Evolutionary conservation across 2,113 vertebrate genomes (phyloP).

Genomic region (Apteryx mantelli): DNA sequence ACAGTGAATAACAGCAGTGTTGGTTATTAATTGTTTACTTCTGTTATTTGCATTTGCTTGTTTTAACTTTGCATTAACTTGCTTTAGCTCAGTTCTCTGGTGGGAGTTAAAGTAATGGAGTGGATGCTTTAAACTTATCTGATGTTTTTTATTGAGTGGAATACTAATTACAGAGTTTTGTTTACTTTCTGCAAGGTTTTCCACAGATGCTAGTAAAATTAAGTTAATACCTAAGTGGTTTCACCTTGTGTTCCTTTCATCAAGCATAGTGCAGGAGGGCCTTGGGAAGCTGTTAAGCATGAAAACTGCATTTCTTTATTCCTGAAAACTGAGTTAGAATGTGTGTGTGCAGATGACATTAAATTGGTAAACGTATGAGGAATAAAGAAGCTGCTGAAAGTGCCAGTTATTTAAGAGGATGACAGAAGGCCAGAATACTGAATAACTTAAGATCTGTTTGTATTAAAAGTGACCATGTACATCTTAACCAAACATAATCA

Average conservation of each 20-base stretch:
- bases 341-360: not conserved
- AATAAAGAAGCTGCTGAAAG: not conserved
- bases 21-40: not conserved
- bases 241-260: not conserved
- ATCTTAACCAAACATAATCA: not conserved
- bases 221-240: not conserved
- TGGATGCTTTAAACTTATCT: fast-evolving
- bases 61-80: fast-evolving
- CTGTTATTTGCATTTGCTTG: not conserved
- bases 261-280: fast-evolving
- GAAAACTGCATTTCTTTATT: not conserved
- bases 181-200: not conserved
- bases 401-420: not conserved
- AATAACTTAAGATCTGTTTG: not conserved
- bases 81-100: fast-evolving
- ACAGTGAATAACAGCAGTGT: fast-evolving
- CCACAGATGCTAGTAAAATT: fast-evolving
- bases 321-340: not conserved
- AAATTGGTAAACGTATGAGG: fast-evolving
- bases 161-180: not conserved
- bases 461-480: not conserved
- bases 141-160: fast-evolving
- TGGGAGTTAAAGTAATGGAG: not conserved
- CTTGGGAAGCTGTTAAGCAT: not conserved
- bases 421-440: fast-evolving